Percentiles rank a stretch among this genome's conserved stretches.
These are phyloP conservation scores for Heterochromis multidens DNA, from an alignment of 2,113 vertebrate species.

Conservation along the genomic window DNA sequence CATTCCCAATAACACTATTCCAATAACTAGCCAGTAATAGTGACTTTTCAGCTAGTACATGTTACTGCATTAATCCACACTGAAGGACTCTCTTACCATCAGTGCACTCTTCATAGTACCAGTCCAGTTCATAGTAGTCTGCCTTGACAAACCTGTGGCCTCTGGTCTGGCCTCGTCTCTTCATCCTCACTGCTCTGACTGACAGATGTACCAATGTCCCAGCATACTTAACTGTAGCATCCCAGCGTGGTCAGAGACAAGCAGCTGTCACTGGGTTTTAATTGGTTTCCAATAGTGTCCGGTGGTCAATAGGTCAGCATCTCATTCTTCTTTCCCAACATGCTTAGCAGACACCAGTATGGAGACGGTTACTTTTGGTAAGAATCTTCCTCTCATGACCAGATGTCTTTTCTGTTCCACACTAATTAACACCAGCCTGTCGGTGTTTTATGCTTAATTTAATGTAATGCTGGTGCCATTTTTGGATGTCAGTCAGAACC, in stretches of 20 bases:
- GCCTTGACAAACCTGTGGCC: slow-evolving; percentile 93
- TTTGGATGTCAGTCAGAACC: background rate
- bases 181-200: slow-evolving; percentile 83
- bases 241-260: slow-evolving; percentile 14
- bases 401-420: slow-evolving; percentile 27
- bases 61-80: background rate
- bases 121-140: slow-evolving; percentile 98
- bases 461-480: slow-evolving; percentile 6
- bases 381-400: slow-evolving; percentile 4
- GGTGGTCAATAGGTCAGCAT: background rate
- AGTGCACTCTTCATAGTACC: slow-evolving; percentile 98
- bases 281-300: background rate
- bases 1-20: background rate
- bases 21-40: background rate
- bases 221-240: slow-evolving; percentile 12
- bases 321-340: slow-evolving; percentile 32
- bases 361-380: background rate
- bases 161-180: slow-evolving; percentile 55
- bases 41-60: background rate
- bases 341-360: slow-evolving; percentile 32
- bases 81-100: slow-evolving; percentile 83
- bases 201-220: slow-evolving; percentile 6
- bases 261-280: background rate
- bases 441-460: slow-evolving; percentile 12
- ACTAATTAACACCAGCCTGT: slow-evolving; percentile 22